Percentiles rank a stretch among this genome's conserved stretches.
Conservation (phyloP, 2,888 invertebrate species). For the Apamea crenata region DNA sequence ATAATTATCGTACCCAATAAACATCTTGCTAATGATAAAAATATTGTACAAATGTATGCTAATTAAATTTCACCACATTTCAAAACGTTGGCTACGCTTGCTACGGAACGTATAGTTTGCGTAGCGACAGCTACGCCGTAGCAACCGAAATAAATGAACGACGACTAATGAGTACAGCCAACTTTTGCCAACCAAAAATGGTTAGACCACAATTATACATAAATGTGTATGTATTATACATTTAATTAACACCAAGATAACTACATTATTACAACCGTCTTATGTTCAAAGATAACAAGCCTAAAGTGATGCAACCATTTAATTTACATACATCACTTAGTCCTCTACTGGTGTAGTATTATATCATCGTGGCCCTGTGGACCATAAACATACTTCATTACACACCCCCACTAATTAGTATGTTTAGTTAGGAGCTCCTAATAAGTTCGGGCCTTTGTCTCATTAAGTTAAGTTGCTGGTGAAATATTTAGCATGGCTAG, state of each 20-base stretch:
- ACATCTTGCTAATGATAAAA: background rate
- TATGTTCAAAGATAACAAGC: slow-evolving; percentile 42
- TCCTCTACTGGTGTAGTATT: background rate
- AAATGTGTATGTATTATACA: background rate
- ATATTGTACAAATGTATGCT: background rate
- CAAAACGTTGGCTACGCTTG: slow-evolving; percentile 7
- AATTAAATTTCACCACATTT: background rate
- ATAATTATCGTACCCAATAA: background rate
- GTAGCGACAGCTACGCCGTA: slow-evolving; percentile 46
- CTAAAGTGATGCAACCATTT: slow-evolving; percentile 27
- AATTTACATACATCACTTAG: slow-evolving; percentile 48
- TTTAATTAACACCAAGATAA: slow-evolving; percentile 22
- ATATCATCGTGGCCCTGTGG: slow-evolving; percentile 23
- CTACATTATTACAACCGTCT: background rate
- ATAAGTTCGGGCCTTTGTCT: slow-evolving; percentile 52
- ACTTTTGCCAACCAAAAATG: background rate
- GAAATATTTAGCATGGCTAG: slow-evolving; percentile 32
- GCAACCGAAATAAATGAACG: background rate
- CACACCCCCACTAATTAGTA: slow-evolving; percentile 55
- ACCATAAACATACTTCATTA: slow-evolving; percentile 42
- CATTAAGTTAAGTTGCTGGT: slow-evolving; percentile 48
- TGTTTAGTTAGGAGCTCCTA: slow-evolving; percentile 50
- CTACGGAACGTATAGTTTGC: slow-evolving; percentile 25
- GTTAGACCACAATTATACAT: background rate
- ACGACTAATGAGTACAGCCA: background rate